Evolutionary conservation across 1,140 invertebrate species (phyloP).

Genomic region (Sweltsa coloradensis): DNA sequence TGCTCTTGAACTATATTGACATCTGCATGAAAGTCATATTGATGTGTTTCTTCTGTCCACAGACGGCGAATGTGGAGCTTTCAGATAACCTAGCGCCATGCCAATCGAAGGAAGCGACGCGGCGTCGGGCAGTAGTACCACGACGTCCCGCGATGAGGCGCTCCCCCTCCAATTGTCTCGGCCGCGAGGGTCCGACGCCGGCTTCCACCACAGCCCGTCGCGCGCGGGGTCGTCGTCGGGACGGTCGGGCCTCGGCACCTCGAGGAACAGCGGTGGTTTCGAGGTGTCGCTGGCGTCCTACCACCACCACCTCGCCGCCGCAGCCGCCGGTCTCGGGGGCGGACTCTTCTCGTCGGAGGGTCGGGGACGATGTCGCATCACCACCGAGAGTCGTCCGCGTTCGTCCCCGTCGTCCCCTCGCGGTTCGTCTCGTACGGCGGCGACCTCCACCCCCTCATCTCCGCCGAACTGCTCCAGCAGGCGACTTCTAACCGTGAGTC

Average conservation of each 20-base stretch:
- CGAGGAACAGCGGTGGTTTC: no score
- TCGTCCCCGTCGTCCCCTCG: conserved; percentile 73
- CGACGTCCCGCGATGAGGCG: background rate
- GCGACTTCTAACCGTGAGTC: background rate
- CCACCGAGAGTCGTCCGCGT: conserved; percentile 65
- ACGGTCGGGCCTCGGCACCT: no score
- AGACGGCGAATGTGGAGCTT: no score
- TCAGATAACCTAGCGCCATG: no score
- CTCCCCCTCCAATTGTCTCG: background rate
- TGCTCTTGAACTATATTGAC: no score
- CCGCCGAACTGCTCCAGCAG: conserved; percentile 42
- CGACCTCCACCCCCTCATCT: conserved; percentile 45
- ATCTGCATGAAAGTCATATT: no score
- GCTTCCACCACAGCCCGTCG: no score
- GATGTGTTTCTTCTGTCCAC: no score
- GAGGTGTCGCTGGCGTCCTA: conserved; percentile 49
- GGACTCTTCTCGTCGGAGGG: conserved; percentile 25
- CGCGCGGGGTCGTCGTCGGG: no score
- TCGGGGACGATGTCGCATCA: conserved; percentile 29
- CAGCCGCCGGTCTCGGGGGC: conserved; percentile 32
- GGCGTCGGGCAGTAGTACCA: background rate
- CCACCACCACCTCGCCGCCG: conserved; percentile 45
- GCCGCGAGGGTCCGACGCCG: background rate
- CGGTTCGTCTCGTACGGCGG: conserved; percentile 34
- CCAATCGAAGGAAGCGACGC: conserved; percentile 3